Conservation (phyloP, 2,797 vertebrate genomes). For the Enteromius viviparus region DNA sequence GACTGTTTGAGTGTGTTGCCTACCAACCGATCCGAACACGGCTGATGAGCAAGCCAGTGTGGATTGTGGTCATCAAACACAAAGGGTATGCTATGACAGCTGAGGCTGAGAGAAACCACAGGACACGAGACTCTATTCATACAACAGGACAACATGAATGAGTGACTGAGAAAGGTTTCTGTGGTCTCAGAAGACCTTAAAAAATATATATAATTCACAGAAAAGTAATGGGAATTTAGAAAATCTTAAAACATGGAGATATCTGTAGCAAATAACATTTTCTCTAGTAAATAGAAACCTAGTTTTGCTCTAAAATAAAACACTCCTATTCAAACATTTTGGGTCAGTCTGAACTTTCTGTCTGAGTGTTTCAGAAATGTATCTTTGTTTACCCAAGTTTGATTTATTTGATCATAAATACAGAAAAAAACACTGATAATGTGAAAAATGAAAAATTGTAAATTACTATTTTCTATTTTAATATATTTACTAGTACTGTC, state of each 20-base stretch:
- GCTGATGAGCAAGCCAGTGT: slow-evolving; percentile 27
- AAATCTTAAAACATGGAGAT: neutral
- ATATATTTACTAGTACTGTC: neutral
- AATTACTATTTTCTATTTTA: neutral
- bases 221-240: neutral
- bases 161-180: neutral
- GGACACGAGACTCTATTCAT: slow-evolving; percentile 5
- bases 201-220: neutral
- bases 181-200: neutral
- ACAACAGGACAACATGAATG: neutral
- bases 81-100: slow-evolving; percentile 41
- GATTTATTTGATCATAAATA: neutral
- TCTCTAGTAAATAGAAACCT: neutral
- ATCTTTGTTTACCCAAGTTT: neutral
- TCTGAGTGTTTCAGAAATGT: neutral
- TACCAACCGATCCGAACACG: slow-evolving; percentile 43
- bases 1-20: slow-evolving; percentile 45
- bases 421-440: neutral
- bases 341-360: neutral
- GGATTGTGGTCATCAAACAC: slow-evolving; percentile 33
- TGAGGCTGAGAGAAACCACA: slow-evolving; percentile 26
- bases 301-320: neutral
- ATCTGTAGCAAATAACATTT: neutral
- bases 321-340: neutral
- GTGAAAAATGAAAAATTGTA: neutral